These are phyloP conservation scores for Coreoperca whiteheadi DNA, from an alignment of 2,113 vertebrate genomes.

Conservation along the genomic window DNA sequence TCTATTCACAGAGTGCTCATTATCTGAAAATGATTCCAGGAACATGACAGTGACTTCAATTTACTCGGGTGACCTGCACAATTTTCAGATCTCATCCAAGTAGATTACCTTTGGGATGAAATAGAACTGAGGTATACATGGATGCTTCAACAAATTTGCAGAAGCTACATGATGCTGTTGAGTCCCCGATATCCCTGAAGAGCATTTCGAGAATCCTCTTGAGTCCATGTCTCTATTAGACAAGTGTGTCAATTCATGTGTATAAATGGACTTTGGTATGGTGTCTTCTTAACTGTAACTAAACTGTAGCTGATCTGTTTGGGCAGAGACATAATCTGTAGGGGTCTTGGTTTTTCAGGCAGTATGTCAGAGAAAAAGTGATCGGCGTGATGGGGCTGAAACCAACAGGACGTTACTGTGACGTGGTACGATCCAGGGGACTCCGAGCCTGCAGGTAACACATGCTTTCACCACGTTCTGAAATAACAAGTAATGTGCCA, in stretches of 20 bases:
- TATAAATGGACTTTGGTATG: background rate
- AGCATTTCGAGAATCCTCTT: background rate
- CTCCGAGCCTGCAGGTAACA: slow-evolving; percentile 94
- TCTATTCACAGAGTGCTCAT: background rate
- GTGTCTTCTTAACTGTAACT: background rate
- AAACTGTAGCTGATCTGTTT: background rate
- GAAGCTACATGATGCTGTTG: background rate
- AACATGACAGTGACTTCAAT: background rate
- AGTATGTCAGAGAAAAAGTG: slow-evolving; percentile 92
- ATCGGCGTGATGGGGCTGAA: slow-evolving; percentile 98
- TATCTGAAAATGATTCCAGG: slow-evolving; percentile 11
- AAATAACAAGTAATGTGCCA: background rate
- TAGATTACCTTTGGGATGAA: background rate
- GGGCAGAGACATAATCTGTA: background rate
- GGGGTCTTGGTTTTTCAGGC: slow-evolving; percentile 81
- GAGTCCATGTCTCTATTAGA: background rate
- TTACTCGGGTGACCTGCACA: background rate
- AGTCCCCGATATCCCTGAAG: background rate
- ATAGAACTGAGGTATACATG: background rate
- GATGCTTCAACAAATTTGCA: background rate
- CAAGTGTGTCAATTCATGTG: background rate
- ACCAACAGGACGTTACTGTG: slow-evolving; percentile 91
- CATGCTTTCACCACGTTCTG: background rate
- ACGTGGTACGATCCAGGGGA: slow-evolving; percentile 91
- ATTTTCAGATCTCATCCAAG: background rate